These are phyloP conservation scores for Clusia tigrina DNA, from an alignment of 2,888 invertebrate genomes.

Conservation along the genomic window DNA sequence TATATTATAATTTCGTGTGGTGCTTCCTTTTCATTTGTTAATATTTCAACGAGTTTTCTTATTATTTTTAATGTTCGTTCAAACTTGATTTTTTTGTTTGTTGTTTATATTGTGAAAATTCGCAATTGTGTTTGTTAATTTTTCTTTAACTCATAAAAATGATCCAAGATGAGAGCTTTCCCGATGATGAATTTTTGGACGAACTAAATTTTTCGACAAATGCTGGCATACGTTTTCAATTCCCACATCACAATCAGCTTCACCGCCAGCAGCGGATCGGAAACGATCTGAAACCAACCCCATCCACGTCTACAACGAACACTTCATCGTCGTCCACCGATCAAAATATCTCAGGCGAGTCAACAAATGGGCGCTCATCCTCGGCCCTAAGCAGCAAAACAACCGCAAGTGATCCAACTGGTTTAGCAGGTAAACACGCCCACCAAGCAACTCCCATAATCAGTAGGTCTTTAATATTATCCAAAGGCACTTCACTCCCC, in stretches of 20 bases:
- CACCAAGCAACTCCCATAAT: too few relatives aligned
- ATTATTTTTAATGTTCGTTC: too few relatives aligned
- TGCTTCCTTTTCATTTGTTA: too few relatives aligned
- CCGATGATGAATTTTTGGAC: constrained; percentile 48
- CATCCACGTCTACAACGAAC: not conserved
- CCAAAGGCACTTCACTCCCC: too few relatives aligned
- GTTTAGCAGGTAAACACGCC: constrained; percentile 26
- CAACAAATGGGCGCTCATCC: constrained; percentile 37
- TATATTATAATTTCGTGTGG: too few relatives aligned
- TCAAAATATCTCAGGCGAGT: constrained; percentile 41
- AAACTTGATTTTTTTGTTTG: too few relatives aligned
- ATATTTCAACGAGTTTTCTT: too few relatives aligned
- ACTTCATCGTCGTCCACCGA: constrained; percentile 15
- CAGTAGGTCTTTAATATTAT: too few relatives aligned
- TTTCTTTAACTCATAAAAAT: too few relatives aligned
- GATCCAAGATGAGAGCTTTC: constrained; percentile 60
- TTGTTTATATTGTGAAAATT: too few relatives aligned
- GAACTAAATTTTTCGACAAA: constrained; percentile 37
- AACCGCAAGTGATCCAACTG: constrained; percentile 49
- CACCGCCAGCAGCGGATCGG: constrained; percentile 24
- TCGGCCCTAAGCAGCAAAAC: constrained; percentile 46
- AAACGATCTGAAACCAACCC: constrained; percentile 13
- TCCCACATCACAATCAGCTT: constrained; percentile 24
- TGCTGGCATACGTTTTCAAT: constrained; percentile 17
- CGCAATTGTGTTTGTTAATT: too few relatives aligned